phyloP scores from a whole-genome alignment of 2,888 invertebrate genomes.

The Calameuta pallipes region DNA sequence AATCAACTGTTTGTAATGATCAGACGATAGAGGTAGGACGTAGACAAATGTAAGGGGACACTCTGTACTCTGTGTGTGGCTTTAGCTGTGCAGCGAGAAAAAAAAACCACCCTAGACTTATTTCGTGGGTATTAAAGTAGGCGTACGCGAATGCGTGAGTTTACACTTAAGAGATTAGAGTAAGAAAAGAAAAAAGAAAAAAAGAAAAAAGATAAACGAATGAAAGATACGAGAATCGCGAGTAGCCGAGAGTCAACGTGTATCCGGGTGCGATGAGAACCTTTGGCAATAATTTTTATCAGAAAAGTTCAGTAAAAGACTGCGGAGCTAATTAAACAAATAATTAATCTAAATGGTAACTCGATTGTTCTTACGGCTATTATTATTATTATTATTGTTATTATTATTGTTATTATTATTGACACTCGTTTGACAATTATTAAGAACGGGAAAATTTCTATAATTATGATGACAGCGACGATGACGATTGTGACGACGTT shows the following conservation, averaged over 20 bases:
- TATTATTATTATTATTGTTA: background rate
- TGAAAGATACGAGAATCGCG: background rate
- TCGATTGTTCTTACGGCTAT: background rate
- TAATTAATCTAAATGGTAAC: slow-evolving; percentile 11
- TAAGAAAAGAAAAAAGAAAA: background rate
- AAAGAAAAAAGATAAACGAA: background rate
- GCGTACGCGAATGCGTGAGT: background rate
- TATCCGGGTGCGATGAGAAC: background rate
- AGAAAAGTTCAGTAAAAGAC: slow-evolving; percentile 19
- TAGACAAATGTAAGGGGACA: background rate
- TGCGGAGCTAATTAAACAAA: slow-evolving; percentile 18
- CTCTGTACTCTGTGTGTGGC: slow-evolving; percentile 9
- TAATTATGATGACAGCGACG: slow-evolving; percentile 6
- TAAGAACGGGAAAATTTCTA: slow-evolving; percentile 22
- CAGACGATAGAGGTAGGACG: background rate
- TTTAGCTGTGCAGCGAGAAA: slow-evolving; percentile 9
- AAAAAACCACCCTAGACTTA: background rate
- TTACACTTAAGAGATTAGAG: background rate
- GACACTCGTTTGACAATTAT: slow-evolving; percentile 13
- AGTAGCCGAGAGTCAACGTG: background rate
- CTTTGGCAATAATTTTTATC: slow-evolving; percentile 25
- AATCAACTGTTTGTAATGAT: background rate
- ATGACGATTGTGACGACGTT: background rate
- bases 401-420: slow-evolving; percentile 12
- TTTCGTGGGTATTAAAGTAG: background rate